These are phyloP conservation scores for Nannobrachium achirus DNA, from an alignment of 2,113 vertebrate genomes.

Conservation along the genomic window DNA sequence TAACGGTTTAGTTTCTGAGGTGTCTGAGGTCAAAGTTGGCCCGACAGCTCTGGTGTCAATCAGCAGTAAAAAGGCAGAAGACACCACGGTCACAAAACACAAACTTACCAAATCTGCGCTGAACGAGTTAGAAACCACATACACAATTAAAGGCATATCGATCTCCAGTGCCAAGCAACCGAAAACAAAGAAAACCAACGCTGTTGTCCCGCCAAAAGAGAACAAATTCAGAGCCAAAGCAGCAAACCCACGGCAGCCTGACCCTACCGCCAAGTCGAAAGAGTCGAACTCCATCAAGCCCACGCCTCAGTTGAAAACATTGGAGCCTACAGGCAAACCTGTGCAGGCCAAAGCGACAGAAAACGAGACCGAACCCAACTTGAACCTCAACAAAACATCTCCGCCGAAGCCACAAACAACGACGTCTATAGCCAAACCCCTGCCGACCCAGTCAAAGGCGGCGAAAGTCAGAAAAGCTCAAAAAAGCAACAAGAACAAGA, in stretches of 20 bases:
- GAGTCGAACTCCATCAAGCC: constrained; percentile 4
- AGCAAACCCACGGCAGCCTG: background rate
- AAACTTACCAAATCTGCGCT: background rate
- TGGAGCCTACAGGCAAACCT: background rate
- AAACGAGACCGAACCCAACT: constrained; percentile 22
- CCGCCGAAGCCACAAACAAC: background rate
- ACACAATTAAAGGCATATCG: background rate
- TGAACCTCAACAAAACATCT: constrained; percentile 23
- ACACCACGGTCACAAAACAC: constrained; percentile 4
- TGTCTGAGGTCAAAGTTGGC: constrained; percentile 9
- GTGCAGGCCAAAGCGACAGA: constrained; percentile 1
- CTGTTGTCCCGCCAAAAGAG: background rate
- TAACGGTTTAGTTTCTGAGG: constrained; percentile 20
- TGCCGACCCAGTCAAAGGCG: background rate
- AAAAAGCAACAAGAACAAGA: constrained; percentile 30
- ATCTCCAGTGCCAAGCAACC: background rate
- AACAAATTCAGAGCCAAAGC: background rate
- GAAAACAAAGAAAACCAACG: constrained; percentile 19
- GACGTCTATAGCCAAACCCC: constrained; percentile 3
- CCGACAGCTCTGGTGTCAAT: background rate
- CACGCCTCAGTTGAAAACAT: constrained; percentile 8
- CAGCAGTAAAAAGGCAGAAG: background rate
- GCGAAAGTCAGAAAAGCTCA: constrained; percentile 24
- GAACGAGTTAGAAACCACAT: constrained; percentile 21
- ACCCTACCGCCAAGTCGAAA: constrained; percentile 4